phyloP scores from a whole-genome alignment of 2,888 invertebrate species.

The Diaphora mendica region DNA sequence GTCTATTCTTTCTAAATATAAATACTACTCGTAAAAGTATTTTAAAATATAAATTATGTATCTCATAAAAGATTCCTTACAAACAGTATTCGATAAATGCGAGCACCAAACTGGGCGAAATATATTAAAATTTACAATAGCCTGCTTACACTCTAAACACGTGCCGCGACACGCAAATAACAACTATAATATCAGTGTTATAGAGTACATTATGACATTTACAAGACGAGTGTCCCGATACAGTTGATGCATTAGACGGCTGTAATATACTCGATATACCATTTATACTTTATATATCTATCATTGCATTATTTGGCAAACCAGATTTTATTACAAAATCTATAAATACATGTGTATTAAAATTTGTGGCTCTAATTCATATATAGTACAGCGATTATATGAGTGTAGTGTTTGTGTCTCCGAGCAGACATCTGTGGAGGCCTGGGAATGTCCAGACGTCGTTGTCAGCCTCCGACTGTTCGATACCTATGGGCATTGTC shows the following conservation, averaged over 20 bases:
- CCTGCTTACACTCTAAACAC: constrained; percentile 49
- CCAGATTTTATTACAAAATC: constrained; percentile 11
- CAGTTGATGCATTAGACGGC: constrained; percentile 32
- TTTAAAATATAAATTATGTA: neutral
- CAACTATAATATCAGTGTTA: constrained; percentile 24
- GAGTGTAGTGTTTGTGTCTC: constrained; percentile 3
- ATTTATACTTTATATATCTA: constrained; percentile 5
- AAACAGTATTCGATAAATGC: constrained; percentile 65
- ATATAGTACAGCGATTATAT: constrained; percentile 10
- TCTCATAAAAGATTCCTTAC: constrained; percentile 36
- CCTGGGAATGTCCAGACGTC: neutral
- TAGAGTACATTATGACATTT: constrained; percentile 32
- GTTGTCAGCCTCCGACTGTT: neutral
- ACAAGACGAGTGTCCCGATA: constrained; percentile 28
- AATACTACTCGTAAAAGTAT: neutral
- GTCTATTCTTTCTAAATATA: neutral
- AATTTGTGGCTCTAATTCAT: constrained; percentile 12
- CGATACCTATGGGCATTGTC: neutral
- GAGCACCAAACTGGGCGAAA: constrained; percentile 72
- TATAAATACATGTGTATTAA: constrained; percentile 14
- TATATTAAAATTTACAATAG: constrained; percentile 57
- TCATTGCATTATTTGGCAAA: constrained; percentile 12
- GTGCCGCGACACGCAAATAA: constrained; percentile 42
- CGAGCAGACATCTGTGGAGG: neutral
- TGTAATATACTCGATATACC: constrained; percentile 21